phyloP scores from a whole-genome alignment of 2,797 vertebrate genomes.

The Acanthis flammea region DNA sequence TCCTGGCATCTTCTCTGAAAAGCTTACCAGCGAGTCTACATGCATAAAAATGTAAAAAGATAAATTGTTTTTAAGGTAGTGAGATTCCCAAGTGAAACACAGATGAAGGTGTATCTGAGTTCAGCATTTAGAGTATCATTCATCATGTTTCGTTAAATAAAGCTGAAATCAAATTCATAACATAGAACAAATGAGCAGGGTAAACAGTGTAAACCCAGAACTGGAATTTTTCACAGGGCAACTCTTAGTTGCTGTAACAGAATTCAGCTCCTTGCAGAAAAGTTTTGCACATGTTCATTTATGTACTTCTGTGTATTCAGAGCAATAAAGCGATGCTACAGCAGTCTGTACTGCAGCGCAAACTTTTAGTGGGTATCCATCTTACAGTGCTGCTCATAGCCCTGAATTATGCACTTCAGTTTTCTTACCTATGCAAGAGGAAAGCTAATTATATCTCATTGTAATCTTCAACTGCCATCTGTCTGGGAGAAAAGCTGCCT shows the following conservation, averaged over 20 bases:
- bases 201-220: neutral
- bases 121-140: neutral
- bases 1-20: neutral
- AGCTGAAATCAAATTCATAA: neutral
- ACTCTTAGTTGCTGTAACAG: neutral
- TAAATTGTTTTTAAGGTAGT: neutral
- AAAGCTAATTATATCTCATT: slow-evolving; percentile 20
- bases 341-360: rapidly evolving
- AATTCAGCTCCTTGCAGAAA: neutral
- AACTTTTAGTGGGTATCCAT: neutral
- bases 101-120: neutral
- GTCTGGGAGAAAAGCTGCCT: slow-evolving; percentile 42
- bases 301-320: neutral
- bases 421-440: neutral
- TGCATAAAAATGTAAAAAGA: neutral
- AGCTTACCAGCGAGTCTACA: neutral
- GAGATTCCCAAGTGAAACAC: neutral
- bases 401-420: neutral
- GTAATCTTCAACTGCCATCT: slow-evolving; percentile 51
- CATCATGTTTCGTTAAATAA: neutral
- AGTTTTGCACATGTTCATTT: neutral
- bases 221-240: neutral
- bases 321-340: neutral
- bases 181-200: neutral
- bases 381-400: neutral